Evolutionary conservation across 2,888 invertebrate genomes (phyloP).

Genomic region (Eupsilia transversa): DNA sequence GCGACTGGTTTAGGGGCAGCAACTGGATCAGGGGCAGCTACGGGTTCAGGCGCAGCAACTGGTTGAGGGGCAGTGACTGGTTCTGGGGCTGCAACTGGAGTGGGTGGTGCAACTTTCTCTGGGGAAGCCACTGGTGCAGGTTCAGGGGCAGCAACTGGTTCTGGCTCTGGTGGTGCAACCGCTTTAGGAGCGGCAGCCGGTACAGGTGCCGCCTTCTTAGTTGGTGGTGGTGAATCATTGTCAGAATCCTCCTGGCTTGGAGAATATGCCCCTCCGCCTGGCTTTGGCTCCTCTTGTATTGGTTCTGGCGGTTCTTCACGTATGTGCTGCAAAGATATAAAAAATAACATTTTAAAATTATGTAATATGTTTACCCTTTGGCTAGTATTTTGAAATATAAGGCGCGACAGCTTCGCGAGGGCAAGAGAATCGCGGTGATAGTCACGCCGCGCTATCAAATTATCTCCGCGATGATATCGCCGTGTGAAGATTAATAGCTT

Average conservation of each 20-base stretch:
- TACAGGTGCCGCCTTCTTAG: constrained; percentile 18
- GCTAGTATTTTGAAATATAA: background rate
- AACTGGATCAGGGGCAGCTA: constrained; percentile 1
- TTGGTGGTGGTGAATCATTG: constrained; percentile 49
- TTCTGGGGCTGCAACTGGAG: background rate
- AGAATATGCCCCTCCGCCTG: constrained; percentile 69
- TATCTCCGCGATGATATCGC: background rate
- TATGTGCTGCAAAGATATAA: constrained; percentile 59
- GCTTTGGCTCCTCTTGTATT: constrained; percentile 76
- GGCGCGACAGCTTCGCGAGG: background rate
- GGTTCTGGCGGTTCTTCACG: constrained; percentile 80
- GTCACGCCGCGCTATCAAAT: constrained; percentile 2
- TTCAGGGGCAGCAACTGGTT: background rate
- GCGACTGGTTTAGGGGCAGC: constrained; percentile 10
- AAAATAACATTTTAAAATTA: background rate
- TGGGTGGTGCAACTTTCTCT: background rate
- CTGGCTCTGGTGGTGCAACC: background rate
- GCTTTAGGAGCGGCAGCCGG: constrained; percentile 11
- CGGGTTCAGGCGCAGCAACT: constrained; percentile 21
- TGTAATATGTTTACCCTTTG: background rate
- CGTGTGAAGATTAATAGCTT: background rate
- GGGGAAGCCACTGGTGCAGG: constrained; percentile 7
- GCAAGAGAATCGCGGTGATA: background rate
- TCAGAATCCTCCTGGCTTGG: constrained; percentile 72
- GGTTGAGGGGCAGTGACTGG: constrained; percentile 35